Conservation (phyloP, 2,113 vertebrate genomes). For the Corythoichthys haematopterus region DNA sequence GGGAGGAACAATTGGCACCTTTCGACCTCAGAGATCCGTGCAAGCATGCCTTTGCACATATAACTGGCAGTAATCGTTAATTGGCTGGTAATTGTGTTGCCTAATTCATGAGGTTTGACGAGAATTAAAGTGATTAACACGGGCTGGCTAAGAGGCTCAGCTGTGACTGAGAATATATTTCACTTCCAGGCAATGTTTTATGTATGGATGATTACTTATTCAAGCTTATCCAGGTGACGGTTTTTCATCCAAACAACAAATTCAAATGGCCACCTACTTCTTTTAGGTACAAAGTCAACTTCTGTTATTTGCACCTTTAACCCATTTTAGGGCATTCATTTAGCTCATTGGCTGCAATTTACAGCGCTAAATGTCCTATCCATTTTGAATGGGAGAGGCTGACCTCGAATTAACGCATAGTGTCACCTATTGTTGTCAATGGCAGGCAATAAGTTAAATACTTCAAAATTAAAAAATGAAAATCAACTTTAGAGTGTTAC, state of each 20-base stretch:
- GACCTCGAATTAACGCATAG: no score
- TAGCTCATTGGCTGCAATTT: no score
- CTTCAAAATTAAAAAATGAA: no score
- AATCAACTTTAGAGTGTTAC: no score
- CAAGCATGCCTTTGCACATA: constrained; percentile 29
- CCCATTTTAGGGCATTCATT: no score
- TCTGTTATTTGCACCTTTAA: not conserved
- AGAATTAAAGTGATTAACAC: constrained; percentile 34
- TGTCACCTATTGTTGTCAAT: no score
- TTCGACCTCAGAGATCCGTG: constrained; percentile 31
- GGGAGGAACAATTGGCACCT: constrained; percentile 27
- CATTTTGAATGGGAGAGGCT: no score
- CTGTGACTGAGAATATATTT: constrained; percentile 24
- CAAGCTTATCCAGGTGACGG: not conserved
- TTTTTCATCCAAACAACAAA: not conserved
- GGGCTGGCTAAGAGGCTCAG: constrained; percentile 21
- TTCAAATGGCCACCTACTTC: not conserved
- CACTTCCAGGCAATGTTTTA: constrained; percentile 7
- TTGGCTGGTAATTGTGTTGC: constrained; percentile 33
- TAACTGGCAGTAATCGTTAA: constrained; percentile 18
- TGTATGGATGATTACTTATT: constrained; percentile 9
- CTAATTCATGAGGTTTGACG: constrained; percentile 38
- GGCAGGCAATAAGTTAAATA: no score
- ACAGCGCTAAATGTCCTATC: no score
- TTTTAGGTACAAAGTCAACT: not conserved